Evolutionary conservation across 1,140 invertebrate genomes (phyloP), one percentile per base, ranked within the genome.

Genomic region (Rhyzopertha dominica): DNA sequence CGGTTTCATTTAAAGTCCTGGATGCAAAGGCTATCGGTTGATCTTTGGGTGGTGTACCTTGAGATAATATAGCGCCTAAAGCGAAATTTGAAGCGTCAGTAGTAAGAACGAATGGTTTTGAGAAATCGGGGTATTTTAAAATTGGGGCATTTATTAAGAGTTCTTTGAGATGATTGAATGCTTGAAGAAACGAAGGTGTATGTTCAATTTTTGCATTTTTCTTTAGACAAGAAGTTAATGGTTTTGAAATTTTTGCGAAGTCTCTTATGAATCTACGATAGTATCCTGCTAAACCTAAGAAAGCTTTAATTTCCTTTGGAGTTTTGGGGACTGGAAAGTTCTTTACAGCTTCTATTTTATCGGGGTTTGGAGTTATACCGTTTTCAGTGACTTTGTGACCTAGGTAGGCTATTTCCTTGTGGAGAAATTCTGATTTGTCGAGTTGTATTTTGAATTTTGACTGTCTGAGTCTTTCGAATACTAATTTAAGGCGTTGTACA

Each of bases 31-130:
- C n/a, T n/a, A n/a, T n/a, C n/a, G n/a, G n/a, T n/a, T n/a, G n/a
- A n/a, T n/a, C n/a, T n/a, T n/a, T n/a, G n/a, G n/a, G n/a, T n/a
- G n/a, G n/a, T n/a, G n/a, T n/a, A n/a, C n/a, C n/a, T 5, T 30
- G 4, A 30, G 38, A 20, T 9, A 71, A 39, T 0, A 69, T 57
- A 1, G 54, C 53, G 5, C 63, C 65, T 0, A 69, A 36, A 1
- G 63, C 65, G 18, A 45, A 51, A 14, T 64, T 56, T 8, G 49
- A 58, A 1, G 66, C 68, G 20, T 70, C 69, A 1, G 62, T 66
- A 0, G 57, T 66, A 4, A 70, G 25, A 1, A 47, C 49, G 44
- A 70, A 71, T 13, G 46, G 32, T 47, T 63, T 43, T 0, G 44
- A 25, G 28, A 65, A 66, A 42, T 69, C 56, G 1, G 68, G 63